phyloP scores from a whole-genome alignment of 2,797 vertebrate species.

The Coendou prehensilis region DNA sequence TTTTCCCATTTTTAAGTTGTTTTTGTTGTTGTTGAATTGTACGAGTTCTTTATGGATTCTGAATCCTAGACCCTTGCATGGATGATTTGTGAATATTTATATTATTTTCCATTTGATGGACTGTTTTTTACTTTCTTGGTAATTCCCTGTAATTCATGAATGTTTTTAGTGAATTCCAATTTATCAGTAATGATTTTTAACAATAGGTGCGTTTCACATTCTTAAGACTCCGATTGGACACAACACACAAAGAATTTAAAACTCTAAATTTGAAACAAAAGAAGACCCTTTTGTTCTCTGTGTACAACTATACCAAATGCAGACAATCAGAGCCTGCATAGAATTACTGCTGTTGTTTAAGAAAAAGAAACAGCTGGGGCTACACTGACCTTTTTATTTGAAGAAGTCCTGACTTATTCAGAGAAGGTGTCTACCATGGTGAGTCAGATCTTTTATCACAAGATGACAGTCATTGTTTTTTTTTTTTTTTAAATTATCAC shows the following conservation, averaged over 20 bases:
- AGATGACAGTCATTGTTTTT: constrained; percentile 52
- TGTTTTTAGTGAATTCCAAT: neutral
- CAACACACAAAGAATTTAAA: neutral
- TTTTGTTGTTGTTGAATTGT: neutral
- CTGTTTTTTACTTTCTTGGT: neutral
- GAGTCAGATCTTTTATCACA: constrained; percentile 80
- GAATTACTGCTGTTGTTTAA: constrained; percentile 38
- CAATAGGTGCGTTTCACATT: neutral
- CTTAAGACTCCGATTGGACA: neutral
- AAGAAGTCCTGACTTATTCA: constrained; percentile 59
- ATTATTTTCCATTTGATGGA: neutral
- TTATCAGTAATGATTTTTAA: constrained; percentile 13
- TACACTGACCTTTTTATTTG: constrained; percentile 34
- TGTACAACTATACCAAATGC: neutral
- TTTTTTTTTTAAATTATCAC: constrained; percentile 69
- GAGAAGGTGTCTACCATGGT: constrained; percentile 39
- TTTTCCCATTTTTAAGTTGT: neutral
- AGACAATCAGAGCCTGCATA: constrained; percentile 1
- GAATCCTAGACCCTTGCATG: neutral
- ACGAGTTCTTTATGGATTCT: neutral
- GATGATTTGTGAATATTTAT: constrained; percentile 1
- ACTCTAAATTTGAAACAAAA: neutral
- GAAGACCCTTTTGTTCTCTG: neutral
- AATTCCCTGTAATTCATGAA: neutral
- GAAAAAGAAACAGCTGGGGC: constrained; percentile 16